Evolutionary conservation across 1,140 invertebrate genomes (phyloP).

Genomic region (Cecropterus lyciades): DNA sequence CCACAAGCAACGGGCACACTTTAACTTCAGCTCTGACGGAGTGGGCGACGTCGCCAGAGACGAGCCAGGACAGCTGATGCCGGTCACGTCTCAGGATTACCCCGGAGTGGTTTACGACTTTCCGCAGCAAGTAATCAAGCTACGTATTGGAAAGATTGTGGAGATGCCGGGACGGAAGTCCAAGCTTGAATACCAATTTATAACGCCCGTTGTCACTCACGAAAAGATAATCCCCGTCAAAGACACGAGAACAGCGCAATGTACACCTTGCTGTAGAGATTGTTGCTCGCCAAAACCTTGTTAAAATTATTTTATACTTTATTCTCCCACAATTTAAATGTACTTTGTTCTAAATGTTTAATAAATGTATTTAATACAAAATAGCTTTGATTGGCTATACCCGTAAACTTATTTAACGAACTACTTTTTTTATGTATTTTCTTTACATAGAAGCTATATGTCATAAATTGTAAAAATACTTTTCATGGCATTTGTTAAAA

Average conservation of each 20-base stretch:
- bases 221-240: conserved; percentile 61
- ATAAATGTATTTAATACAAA: conserved; percentile 4
- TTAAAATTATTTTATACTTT: conserved; percentile 26
- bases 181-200: conserved; percentile 76
- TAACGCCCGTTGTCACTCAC: conserved; percentile 59
- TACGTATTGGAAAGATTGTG: conserved; percentile 65
- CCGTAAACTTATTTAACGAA: background rate
- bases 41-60: conserved; percentile 68
- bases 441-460: too few species aligned
- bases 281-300: conserved; percentile 47
- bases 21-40: conserved; percentile 68
- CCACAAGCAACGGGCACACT: conserved; percentile 70
- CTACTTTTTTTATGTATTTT: too few species aligned
- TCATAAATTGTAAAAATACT: too few species aligned
- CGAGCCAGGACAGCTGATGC: conserved; percentile 61
- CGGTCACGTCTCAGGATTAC: conserved; percentile 56
- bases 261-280: conserved; percentile 46
- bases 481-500: too few species aligned
- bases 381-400: background rate
- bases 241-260: conserved; percentile 70
- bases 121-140: conserved; percentile 73
- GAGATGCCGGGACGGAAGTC: conserved; percentile 72
- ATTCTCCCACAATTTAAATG: conserved; percentile 2
- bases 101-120: conserved; percentile 70
- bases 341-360: conserved; percentile 6